phyloP scores from a whole-genome alignment of 2,888 invertebrate genomes.

The Chalcosyrphus nemorum region DNA sequence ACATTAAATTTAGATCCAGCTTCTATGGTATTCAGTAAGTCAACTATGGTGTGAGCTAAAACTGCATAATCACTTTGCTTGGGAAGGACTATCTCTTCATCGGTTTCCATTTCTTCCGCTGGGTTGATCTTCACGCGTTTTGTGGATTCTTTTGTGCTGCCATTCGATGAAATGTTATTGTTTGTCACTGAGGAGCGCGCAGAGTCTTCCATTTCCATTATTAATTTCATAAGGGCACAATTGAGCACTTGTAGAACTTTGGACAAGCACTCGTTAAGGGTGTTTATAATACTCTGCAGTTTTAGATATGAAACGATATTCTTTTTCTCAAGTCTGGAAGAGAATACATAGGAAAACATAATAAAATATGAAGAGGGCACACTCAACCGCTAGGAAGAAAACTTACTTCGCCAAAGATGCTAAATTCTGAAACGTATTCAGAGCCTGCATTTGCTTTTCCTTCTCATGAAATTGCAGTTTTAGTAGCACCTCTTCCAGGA shows the following conservation, averaged over 20 bases:
- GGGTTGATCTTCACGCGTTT: constrained; percentile 44
- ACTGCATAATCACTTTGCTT: constrained; percentile 74
- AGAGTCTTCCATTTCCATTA: constrained; percentile 77
- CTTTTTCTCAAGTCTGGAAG: constrained; percentile 79
- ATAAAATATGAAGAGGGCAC: too few relatives aligned
- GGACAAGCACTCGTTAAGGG: constrained; percentile 79
- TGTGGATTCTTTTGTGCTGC: constrained; percentile 35
- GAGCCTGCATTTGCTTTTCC: constrained; percentile 78
- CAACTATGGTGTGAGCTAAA: constrained; percentile 83
- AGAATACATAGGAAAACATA: not conserved
- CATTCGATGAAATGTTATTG: constrained; percentile 49
- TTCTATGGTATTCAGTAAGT: constrained; percentile 86
- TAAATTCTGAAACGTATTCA: constrained; percentile 83
- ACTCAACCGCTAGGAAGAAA: too few relatives aligned
- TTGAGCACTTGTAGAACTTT: constrained; percentile 80
- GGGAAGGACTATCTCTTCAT: constrained; percentile 41
- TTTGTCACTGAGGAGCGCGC: constrained; percentile 74
- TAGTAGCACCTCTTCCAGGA: constrained; percentile 79
- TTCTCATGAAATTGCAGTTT: constrained; percentile 79
- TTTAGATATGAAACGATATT: constrained; percentile 77
- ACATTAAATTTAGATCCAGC: constrained; percentile 84
- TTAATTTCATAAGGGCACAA: constrained; percentile 77
- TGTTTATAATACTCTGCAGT: constrained; percentile 76
- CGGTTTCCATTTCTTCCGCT: constrained; percentile 53
- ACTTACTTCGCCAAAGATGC: constrained; percentile 81